A percentile compares a stretch with the other conserved stretches of the same genome.
phyloP scores from a whole-genome alignment of 2,113 vertebrate genomes.

The Melanotaenia duboulayi region DNA sequence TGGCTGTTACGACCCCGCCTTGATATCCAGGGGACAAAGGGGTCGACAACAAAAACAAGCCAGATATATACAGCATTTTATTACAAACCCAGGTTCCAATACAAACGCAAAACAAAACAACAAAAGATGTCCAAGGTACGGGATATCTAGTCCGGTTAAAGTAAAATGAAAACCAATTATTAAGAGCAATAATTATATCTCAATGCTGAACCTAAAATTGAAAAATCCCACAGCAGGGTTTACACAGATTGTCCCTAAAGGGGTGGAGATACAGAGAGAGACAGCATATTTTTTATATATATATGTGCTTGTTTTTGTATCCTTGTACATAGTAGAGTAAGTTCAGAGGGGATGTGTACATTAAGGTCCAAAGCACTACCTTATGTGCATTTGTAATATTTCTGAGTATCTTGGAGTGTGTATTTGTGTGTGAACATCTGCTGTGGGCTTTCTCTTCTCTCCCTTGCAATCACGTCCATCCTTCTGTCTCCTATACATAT shows the following conservation, averaged over 20 bases:
- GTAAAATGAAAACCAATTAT: no score
- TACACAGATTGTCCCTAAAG: constrained; percentile 68
- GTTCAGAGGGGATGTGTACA: constrained; percentile 4
- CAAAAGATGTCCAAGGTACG: no score
- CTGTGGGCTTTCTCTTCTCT: constrained; percentile 23
- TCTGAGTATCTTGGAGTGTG: constrained; percentile 5
- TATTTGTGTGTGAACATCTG: constrained; percentile 60
- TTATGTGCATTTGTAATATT: constrained; percentile 18
- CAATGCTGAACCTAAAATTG: constrained; percentile 2
- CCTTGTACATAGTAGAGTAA: constrained; percentile 2
- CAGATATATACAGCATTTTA: no score
- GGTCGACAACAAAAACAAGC: no score
- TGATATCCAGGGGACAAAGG: no score
- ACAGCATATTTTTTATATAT: neutral
- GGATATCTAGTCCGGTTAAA: no score
- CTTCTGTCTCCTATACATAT: constrained; percentile 52
- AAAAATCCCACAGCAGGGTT: constrained; percentile 52
- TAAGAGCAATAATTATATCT: no score
- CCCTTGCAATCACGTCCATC: constrained; percentile 51
- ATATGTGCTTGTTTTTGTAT: constrained; percentile 16
- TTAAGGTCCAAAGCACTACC: neutral
- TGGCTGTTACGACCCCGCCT: no score
- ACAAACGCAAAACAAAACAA: no score
- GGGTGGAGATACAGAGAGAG: constrained; percentile 37
- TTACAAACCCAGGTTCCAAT: no score